Conservation (phyloP, 64 coral and sea anemone species). For the Montipora cactus region DNA sequence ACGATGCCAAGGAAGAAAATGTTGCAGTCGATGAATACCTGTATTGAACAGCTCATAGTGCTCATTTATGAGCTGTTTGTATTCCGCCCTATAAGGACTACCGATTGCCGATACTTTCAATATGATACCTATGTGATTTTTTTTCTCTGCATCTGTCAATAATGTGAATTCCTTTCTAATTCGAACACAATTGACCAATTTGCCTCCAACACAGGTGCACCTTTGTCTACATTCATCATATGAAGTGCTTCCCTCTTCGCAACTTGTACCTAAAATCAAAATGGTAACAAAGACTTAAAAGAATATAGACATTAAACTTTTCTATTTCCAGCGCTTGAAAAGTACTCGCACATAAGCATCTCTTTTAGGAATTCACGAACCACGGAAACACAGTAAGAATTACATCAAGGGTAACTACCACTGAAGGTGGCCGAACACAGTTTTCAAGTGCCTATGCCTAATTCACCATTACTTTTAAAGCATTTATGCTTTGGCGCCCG, state of each 20-base stretch:
- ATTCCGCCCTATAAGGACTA: background rate
- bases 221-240: slow-evolving; percentile 64
- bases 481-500: too few species aligned
- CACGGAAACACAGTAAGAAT: too few species aligned
- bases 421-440: too few species aligned
- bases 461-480: too few species aligned
- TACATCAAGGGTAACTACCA: too few species aligned
- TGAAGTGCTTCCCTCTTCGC: background rate
- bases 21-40: background rate
- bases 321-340: too few species aligned
- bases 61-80: background rate
- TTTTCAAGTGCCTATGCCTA: too few species aligned
- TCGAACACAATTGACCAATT: slow-evolving; percentile 24
- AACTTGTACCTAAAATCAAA: background rate
- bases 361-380: too few species aligned
- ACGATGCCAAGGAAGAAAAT: slow-evolving; percentile 71
- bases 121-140: slow-evolving; percentile 32
- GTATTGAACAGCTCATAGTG: background rate
- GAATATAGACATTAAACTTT: too few species aligned
- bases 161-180: slow-evolving; percentile 70
- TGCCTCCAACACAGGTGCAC: slow-evolving; percentile 31
- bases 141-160: slow-evolving; percentile 20
- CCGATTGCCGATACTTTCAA: slow-evolving; percentile 19
- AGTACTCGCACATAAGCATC: too few species aligned
- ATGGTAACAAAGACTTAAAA: too few species aligned